Evolutionary conservation across 1,140 invertebrate genomes (phyloP).

Genomic region (Diachasma alloeum): DNA sequence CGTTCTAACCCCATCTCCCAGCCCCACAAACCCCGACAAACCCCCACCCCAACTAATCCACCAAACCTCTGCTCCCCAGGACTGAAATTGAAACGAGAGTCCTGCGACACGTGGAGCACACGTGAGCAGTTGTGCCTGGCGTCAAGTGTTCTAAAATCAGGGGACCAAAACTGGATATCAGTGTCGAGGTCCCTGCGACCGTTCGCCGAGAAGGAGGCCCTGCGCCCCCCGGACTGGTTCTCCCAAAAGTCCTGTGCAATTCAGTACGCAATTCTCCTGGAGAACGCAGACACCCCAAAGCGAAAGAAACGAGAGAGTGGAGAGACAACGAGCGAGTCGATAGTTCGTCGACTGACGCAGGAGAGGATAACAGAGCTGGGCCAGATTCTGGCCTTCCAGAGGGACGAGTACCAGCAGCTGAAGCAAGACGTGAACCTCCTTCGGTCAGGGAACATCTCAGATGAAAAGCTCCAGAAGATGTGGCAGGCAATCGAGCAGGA

Average conservation of each 20-base stretch:
- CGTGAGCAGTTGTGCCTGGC: conserved; percentile 86
- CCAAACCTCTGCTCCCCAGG: conserved; percentile 42
- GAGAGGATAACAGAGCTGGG: conserved; percentile 82
- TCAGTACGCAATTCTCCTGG: conserved; percentile 85
- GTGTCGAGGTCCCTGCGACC: conserved; percentile 82
- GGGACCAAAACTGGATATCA: conserved; percentile 94
- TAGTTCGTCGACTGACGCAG: conserved; percentile 79
- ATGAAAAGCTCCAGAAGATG: conserved; percentile 77
- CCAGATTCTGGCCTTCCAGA: conserved; percentile 73
- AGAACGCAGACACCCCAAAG: conserved; percentile 86
- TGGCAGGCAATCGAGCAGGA: conserved; percentile 78
- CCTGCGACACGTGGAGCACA: conserved; percentile 84
- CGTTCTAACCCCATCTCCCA: neutral
- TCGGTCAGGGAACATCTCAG: conserved; percentile 66
- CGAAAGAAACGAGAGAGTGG: conserved; percentile 81
- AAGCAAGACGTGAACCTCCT: conserved; percentile 71
- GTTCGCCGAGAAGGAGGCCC: conserved; percentile 73
- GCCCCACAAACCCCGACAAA: conserved; percentile 4
- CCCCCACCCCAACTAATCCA: neutral
- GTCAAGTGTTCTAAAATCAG: conserved; percentile 85
- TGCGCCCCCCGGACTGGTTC: conserved; percentile 86
- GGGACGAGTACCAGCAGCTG: conserved; percentile 75
- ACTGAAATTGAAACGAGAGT: conserved; percentile 73
- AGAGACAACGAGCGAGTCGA: conserved; percentile 83
- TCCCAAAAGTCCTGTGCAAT: conserved; percentile 91